Evolutionary conservation across 2,113 vertebrate genomes (phyloP).

Genomic region (Anas platyrhynchos): DNA sequence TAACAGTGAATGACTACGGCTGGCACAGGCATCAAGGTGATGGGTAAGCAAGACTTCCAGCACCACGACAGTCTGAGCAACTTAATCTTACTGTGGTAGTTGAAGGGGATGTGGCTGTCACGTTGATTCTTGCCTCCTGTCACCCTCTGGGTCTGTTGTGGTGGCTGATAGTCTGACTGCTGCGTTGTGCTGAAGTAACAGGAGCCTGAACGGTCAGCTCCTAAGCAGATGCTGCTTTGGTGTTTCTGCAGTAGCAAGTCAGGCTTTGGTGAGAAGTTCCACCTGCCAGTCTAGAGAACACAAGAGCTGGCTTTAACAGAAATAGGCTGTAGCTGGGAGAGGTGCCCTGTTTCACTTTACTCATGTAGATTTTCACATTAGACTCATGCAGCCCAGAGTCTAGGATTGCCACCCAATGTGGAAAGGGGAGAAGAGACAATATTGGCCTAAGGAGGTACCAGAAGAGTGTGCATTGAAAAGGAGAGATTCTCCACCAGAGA

Average conservation of each 20-base stretch:
- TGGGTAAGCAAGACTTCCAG: not conserved
- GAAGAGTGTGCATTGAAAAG: not conserved
- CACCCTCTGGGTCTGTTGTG: not conserved
- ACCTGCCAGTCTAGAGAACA: not conserved
- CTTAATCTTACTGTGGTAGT: not conserved
- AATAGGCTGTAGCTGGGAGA: not conserved
- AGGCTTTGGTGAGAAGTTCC: not conserved
- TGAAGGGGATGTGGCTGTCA: not conserved
- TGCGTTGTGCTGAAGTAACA: slow-evolving; percentile 33
- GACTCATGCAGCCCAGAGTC: not conserved
- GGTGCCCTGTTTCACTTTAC: not conserved
- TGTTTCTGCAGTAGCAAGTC: not conserved
- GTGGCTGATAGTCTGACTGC: not conserved
- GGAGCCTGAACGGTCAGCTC: not conserved
- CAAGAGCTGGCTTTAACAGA: not conserved
- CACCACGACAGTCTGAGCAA: not conserved
- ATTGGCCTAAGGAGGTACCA: not conserved
- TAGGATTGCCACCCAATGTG: not conserved
- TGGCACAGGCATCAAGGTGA: not conserved
- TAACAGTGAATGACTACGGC: not conserved
- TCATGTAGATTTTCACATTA: too few relatives aligned
- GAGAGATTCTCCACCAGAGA: not conserved
- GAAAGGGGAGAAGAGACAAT: not conserved
- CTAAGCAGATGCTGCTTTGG: slow-evolving; percentile 28
- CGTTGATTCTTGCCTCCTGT: not conserved